Evolutionary conservation across 2,113 vertebrate genomes (phyloP).

Genomic region (Parus major): DNA sequence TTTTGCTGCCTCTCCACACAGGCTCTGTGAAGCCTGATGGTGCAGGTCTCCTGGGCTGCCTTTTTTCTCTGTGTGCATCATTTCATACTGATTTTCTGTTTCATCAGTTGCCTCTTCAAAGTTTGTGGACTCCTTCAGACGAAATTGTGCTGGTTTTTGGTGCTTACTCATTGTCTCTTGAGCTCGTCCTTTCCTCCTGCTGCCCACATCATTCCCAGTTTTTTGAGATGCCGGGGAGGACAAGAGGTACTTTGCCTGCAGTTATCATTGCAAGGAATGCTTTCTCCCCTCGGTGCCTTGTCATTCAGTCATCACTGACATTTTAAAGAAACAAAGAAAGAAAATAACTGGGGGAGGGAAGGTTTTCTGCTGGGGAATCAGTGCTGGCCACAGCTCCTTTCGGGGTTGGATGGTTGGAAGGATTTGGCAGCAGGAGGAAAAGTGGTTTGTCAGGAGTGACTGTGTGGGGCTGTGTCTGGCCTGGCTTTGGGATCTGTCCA

Average conservation of each 20-base stretch:
- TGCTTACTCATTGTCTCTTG: not conserved
- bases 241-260: fast-evolving
- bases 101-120: not conserved
- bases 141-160: not conserved
- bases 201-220: not conserved
- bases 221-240: not conserved
- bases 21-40: not conserved
- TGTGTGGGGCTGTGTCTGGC: not conserved
- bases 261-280: fast-evolving
- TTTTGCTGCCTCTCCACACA: not conserved
- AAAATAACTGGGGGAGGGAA: not conserved
- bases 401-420: not conserved
- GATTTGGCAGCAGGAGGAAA: not conserved
- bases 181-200: not conserved
- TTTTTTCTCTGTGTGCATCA: fast-evolving
- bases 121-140: not conserved
- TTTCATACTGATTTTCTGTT: fast-evolving
- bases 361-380: not conserved
- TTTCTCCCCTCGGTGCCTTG: not conserved
- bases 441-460: not conserved
- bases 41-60: fast-evolving
- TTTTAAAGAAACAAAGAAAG: not conserved
- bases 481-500: not conserved
- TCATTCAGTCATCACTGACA: not conserved
- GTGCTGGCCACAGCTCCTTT: not conserved